These are phyloP conservation scores for Peromyscus eremicus DNA, from an alignment of 2,797 vertebrate species.

Conservation along the genomic window DNA sequence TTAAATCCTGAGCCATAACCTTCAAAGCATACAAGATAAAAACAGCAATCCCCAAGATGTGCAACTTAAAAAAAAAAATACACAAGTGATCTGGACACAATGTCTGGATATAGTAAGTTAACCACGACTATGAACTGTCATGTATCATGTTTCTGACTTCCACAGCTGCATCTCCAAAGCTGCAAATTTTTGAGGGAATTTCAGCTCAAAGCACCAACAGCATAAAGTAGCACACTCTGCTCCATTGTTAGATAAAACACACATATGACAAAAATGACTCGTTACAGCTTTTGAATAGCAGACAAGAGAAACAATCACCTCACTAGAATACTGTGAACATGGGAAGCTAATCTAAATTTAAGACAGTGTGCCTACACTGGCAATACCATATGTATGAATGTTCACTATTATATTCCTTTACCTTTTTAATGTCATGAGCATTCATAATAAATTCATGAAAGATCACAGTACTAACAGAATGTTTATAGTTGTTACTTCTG, in stretches of 20 bases:
- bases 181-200: constrained; percentile 26
- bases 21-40: constrained; percentile 48
- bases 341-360: constrained; percentile 24
- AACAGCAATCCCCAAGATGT: constrained; percentile 43
- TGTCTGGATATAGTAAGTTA: constrained; percentile 10
- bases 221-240: constrained; percentile 3
- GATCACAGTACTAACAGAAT: constrained; percentile 68
- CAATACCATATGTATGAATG: background rate
- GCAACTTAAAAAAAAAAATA: constrained; percentile 28
- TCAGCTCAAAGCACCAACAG: constrained; percentile 48
- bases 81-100: background rate
- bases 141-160: constrained; percentile 23
- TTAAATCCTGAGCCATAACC: constrained; percentile 12
- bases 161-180: constrained; percentile 21
- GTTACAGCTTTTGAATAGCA: constrained; percentile 53
- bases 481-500: constrained; percentile 65
- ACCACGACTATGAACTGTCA: background rate
- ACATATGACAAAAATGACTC: constrained; percentile 5
- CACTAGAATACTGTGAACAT: background rate
- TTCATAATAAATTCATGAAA: constrained; percentile 62
- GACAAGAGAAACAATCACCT: constrained; percentile 14
- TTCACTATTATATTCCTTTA: constrained; percentile 44
- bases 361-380: background rate
- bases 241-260: background rate
- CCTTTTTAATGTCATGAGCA: constrained; percentile 64